phyloP scores from a whole-genome alignment of 2,113 vertebrate genomes.

The Dunckerocampus dactyliophorus region DNA sequence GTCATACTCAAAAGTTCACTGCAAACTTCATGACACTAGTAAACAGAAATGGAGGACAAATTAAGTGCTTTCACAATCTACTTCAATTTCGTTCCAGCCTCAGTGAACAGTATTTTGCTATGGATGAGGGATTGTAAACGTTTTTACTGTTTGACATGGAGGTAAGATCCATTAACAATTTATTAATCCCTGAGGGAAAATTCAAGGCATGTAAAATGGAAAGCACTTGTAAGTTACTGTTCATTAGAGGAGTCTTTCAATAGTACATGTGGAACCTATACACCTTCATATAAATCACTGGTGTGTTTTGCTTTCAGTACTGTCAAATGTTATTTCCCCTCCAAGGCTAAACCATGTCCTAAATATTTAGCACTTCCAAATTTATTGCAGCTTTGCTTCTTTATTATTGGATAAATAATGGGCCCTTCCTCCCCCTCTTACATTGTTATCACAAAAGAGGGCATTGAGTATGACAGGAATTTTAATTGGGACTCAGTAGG shows the following conservation, averaged over 20 bases:
- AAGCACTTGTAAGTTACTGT: neutral
- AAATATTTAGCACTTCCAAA: conserved; percentile 14
- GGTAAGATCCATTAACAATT: neutral
- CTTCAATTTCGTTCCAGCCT: neutral
- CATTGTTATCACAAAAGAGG: conserved; percentile 22
- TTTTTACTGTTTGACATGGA: neutral
- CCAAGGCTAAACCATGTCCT: neutral
- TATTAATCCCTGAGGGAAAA: conserved; percentile 1
- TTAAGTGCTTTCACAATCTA: neutral
- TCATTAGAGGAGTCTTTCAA: conserved; percentile 5
- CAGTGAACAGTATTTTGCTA: neutral
- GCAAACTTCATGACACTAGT: conserved; percentile 28
- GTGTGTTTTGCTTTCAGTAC: neutral
- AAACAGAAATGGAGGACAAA: conserved; percentile 15
- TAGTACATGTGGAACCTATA: neutral
- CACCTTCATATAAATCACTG: neutral
- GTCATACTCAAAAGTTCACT: conserved; percentile 55
- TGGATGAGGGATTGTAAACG: neutral
- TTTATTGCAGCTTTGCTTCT: conserved; percentile 9
- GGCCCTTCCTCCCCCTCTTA: conserved; percentile 10
- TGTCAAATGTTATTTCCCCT: neutral
- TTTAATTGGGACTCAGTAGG: conserved; percentile 29
- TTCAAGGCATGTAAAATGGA: neutral
- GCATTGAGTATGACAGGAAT: conserved; percentile 15
- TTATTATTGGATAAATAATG: conserved; percentile 27